Base-by-base conservation (phyloP, 2,113 vertebrate genomes). In the Phaethon lepturus region DNA sequence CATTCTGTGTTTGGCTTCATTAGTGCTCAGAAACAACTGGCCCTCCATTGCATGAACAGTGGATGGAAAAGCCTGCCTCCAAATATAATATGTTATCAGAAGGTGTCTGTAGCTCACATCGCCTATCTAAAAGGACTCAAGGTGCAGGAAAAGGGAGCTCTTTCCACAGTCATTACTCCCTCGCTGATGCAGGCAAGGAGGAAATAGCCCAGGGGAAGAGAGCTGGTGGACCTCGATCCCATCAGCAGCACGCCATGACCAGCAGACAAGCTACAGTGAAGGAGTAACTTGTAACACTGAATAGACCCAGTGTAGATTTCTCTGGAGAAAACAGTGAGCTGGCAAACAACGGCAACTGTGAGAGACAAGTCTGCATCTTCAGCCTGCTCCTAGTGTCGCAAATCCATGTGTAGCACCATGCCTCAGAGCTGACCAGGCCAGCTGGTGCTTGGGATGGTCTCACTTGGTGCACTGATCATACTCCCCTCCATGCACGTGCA, bases 401-500 rank as follows among this genome's bases (percentile, higher is more conserved):
- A 33, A 53, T 3, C 63, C 6, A 11, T 1, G 18, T 22, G 59
- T 35, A 44, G 17, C 78, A 72, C 47, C 42, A 35, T 5, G 22
- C 42, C 12, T 1, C 53, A 23, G 53, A 19, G 77, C 77, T 33
- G 53, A 17, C 3, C 8, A 56, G 50, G 45, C 40, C 77, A 60
- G 50, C 17, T 4, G 64, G 18, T 1, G 4, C 62, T 9, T 31
- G 80, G 25, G 11, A 9, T 5, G 42, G 23, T 25, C 73, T 60
- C 47, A 6, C 15, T 12, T 19, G 38, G 29, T 44, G 3, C 33
- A 56, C n/a, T 1, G 1, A 9, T 2, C 6, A 0, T 23, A 25
- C 24, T 49, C 59, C 64, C 5, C 10, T 7, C 35, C 23, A 11
- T 1, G 35, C 76, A 44, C 64, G 1, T 0, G 2, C 35, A 15